Conservation (phyloP, 2,888 invertebrate genomes). For the Horisme vitalbata region DNA sequence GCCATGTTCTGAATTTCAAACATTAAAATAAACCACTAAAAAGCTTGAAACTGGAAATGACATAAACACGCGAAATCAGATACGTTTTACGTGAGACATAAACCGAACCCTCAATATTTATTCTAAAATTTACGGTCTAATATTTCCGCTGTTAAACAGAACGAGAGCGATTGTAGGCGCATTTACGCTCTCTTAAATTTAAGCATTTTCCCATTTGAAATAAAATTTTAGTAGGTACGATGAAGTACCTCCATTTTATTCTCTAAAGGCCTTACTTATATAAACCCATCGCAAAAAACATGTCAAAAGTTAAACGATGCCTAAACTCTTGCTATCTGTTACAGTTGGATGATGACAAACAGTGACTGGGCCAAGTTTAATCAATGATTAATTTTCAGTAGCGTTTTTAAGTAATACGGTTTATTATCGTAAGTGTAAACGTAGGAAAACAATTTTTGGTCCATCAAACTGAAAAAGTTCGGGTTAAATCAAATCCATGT, state of each 20-base stretch:
- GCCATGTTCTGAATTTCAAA: background rate
- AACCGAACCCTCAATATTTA: conserved; percentile 35
- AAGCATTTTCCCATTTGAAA: conserved; percentile 21
- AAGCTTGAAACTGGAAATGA: conserved; percentile 8
- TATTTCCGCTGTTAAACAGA: conserved; percentile 33
- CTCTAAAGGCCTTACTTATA: no score
- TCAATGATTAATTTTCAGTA: no score
- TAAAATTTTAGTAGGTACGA: conserved; percentile 19
- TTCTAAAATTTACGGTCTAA: conserved; percentile 31
- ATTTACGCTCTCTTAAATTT: conserved; percentile 33
- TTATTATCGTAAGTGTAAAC: no score
- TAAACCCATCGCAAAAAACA: no score
- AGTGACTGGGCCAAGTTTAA: no score
- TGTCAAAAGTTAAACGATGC: no score
- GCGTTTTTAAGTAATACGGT: no score
- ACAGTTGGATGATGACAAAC: no score
- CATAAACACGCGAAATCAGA: conserved; percentile 28
- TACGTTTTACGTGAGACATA: conserved; percentile 33
- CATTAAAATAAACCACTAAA: conserved; percentile 1
- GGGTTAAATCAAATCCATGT: background rate
- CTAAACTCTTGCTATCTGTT: no score
- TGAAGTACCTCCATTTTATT: no score
- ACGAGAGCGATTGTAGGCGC: conserved; percentile 29
- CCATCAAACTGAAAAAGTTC: conserved; percentile 2
- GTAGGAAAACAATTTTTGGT: conserved; percentile 1